A percentile compares a stretch with the other conserved stretches of the same genome.
Evolutionary conservation across 2,113 vertebrate species (phyloP).

Genomic region (Fulica atra): DNA sequence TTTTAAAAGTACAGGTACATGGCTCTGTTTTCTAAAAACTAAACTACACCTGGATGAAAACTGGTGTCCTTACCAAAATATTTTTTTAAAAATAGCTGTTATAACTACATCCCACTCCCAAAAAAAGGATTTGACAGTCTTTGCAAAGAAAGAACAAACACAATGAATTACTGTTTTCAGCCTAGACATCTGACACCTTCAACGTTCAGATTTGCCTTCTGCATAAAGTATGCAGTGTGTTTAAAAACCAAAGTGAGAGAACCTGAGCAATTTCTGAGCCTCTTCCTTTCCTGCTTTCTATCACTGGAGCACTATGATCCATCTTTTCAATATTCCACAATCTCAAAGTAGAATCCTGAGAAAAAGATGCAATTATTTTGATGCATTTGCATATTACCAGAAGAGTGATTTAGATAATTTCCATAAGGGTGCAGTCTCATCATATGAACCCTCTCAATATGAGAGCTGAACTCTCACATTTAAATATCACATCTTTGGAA

Average conservation of each 20-base stretch:
- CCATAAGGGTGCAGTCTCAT: not conserved
- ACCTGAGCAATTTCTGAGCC: conserved; percentile 64
- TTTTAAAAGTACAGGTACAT: not conserved
- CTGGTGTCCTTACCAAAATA: not conserved
- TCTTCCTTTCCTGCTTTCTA: conserved; percentile 36
- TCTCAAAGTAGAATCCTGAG: conserved; percentile 75
- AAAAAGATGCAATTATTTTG: not conserved
- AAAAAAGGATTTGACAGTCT: not conserved
- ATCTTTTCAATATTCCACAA: conserved; percentile 78
- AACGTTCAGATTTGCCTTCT: not conserved
- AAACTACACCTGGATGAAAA: not conserved
- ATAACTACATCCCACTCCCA: not conserved
- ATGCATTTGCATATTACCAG: not conserved
- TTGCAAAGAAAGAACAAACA: not conserved
- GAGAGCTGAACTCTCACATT: not conserved
- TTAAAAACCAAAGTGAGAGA: not conserved
- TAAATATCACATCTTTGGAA: not conserved
- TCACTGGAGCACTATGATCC: conserved; percentile 68
- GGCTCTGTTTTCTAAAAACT: not conserved
- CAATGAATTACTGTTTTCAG: not conserved
- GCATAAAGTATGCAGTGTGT: not conserved
- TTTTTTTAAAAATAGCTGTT: not conserved
- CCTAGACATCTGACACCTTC: not conserved
- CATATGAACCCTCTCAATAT: not conserved
- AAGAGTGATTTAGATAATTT: not conserved